Evolutionary conservation across 37 sponge, comb jelly and placozoan genomes (phyloP).

Genomic region (Hormiphora californensis): DNA sequence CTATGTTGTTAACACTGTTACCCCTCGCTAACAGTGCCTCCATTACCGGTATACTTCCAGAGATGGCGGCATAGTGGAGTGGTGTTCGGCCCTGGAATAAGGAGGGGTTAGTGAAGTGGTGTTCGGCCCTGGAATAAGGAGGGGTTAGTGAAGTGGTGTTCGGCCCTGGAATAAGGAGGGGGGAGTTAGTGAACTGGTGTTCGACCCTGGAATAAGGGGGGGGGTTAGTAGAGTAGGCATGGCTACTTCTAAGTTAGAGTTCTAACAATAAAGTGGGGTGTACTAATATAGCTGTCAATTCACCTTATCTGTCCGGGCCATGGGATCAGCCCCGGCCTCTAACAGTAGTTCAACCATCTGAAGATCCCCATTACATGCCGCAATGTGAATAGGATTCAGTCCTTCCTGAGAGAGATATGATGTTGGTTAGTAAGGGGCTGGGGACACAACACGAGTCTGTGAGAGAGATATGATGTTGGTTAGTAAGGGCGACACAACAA

Average conservation of each 20-base stretch:
- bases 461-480: not conserved
- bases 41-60: not conserved
- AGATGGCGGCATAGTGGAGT: not conserved
- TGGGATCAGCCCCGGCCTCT: not conserved
- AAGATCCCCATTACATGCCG: not conserved
- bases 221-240: not conserved
- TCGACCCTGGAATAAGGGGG: conserved; percentile 3
- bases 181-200: not conserved
- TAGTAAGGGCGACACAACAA: too few species aligned
- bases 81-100: not conserved
- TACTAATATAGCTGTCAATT: not conserved
- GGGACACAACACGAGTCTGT: too few species aligned
- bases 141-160: not conserved
- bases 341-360: not conserved
- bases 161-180: too few species aligned
- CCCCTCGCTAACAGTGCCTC: not conserved
- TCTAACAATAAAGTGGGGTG: not conserved
- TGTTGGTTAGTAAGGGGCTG: too few species aligned
- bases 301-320: not conserved
- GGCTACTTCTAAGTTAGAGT: too few species aligned
- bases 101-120: not conserved
- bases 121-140: conserved; percentile 4
- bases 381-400: not conserved
- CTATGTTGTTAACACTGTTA: not conserved
- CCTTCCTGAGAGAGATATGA: not conserved